A percentile compares a stretch with the other conserved stretches of the same genome.
Evolutionary conservation across 1,140 invertebrate species (phyloP).

Genomic region (Drosophila subobscura): DNA sequence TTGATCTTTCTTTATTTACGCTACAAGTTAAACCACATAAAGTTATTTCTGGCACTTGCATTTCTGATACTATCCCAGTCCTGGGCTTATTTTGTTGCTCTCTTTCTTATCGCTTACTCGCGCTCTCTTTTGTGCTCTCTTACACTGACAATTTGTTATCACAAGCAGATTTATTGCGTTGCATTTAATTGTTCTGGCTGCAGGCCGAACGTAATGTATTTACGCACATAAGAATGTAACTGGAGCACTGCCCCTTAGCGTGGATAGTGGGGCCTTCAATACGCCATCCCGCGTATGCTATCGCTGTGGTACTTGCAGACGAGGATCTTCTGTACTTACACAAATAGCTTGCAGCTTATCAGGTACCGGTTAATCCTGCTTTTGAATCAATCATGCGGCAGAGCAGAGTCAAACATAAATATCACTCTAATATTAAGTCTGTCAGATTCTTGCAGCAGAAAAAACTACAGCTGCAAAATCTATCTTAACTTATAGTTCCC

Average conservation of each 20-base stretch:
- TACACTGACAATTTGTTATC: conserved; percentile 26
- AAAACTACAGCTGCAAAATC: too few relatives aligned
- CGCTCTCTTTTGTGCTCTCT: conserved; percentile 5
- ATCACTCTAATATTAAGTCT: conserved; percentile 1
- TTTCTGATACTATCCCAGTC: neutral
- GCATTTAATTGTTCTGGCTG: conserved; percentile 17
- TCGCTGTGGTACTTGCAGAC: neutral
- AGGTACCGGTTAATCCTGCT: neutral
- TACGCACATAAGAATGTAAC: neutral
- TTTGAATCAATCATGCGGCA: neutral
- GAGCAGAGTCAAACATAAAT: neutral
- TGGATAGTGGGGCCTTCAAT: neutral
- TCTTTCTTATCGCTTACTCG: conserved; percentile 9
- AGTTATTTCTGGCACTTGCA: conserved; percentile 1
- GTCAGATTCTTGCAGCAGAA: conserved; percentile 6
- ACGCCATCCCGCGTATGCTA: neutral
- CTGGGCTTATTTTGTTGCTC: neutral
- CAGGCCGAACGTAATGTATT: neutral
- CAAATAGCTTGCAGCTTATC: conserved; percentile 3
- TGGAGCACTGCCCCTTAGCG: neutral
- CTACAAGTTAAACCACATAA: neutral
- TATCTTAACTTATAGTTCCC: too few relatives aligned
- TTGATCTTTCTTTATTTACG: too few relatives aligned
- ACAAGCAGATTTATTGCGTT: conserved; percentile 27
- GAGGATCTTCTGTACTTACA: conserved; percentile 24